Evolutionary conservation across 2,797 vertebrate genomes (phyloP), one percentile per base, ranked within the genome.

Genomic region (Novumbra hubbsi): DNA sequence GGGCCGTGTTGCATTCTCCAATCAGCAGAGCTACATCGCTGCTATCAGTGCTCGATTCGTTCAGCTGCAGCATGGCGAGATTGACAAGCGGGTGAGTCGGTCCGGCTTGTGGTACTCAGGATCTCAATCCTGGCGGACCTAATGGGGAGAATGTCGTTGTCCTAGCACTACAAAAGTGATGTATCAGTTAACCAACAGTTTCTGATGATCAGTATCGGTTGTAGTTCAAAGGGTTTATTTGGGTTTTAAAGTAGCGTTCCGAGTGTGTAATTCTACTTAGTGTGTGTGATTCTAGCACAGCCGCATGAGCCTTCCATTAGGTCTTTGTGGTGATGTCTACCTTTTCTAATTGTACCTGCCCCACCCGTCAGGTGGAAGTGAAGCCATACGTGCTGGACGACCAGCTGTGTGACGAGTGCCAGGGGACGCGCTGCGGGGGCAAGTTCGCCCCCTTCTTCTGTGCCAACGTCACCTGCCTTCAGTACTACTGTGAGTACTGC

Each of bases 401-500:
- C 93, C 98, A 99, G 94, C 95, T 99, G 93, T 99, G 98, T 82
- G 98, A 99, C 74, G 98, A 99, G 93, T 99, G 98, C 93, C 98
- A 99, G 94, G 98, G 98, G 89, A 98, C 98, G 80, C 97, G 98
- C 85, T 99, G 98, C 8, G 97, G 97, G 84, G 98, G 97, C 63
- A 99, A 99, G 90, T 99, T 99, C 75, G 98, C 98, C 78, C 98
- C 98, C 66, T 99, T 99, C 93, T 99, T 99, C 95, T 99, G 98
- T 93, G 98, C 98, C 91, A 99, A 99, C 30, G 98, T 99, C 92
- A 99, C 98, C 93, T 99, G 98, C 95, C 96, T 99, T 92, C 98
- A 99, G 96, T 99, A 99, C 95, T 99, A 99, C 95, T 99, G 98
- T 90, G 98, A 99, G 96, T 99, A 99, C 93, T 99, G 98, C 95